These are phyloP conservation scores for Tiphia femorata DNA, from an alignment of 2,888 invertebrate genomes.

Conservation along the genomic window DNA sequence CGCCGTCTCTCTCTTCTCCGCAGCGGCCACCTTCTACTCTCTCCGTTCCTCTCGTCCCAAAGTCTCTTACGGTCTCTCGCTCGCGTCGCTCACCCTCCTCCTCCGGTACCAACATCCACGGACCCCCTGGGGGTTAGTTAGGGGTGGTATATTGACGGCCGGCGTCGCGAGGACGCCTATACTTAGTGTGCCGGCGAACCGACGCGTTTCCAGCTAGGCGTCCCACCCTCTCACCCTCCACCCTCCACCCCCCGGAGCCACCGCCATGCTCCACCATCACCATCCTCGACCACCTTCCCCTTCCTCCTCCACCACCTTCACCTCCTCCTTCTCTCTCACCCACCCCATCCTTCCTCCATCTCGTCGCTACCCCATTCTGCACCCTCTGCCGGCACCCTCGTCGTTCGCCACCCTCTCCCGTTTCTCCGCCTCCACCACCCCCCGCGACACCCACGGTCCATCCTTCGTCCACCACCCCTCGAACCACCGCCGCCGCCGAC, in stretches of 20 bases:
- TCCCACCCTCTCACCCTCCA: constrained; percentile 34
- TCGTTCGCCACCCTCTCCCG: constrained; percentile 14
- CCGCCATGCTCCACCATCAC: constrained; percentile 28
- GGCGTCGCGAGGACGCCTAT: constrained; percentile 69
- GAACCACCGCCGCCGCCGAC: constrained; percentile 16
- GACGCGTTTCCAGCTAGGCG: constrained; percentile 61
- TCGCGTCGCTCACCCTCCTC: constrained; percentile 35
- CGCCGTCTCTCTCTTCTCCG: no score
- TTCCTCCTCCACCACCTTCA: constrained; percentile 24
- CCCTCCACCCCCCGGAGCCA: constrained; percentile 5
- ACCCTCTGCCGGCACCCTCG: constrained; percentile 40
- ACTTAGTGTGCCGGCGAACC: constrained; percentile 67
- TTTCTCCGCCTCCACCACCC: no score
- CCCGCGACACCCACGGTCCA: constrained; percentile 33
- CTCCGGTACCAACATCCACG: constrained; percentile 47
- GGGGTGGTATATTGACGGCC: constrained; percentile 69
- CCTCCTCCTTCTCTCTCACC: constrained; percentile 10
- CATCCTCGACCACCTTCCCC: constrained; percentile 36
- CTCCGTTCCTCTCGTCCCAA: constrained; percentile 21
- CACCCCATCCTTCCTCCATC: constrained; percentile 14
- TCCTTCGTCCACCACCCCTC: constrained; percentile 41
- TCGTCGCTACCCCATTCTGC: constrained; percentile 37
- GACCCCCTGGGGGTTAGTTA: constrained; percentile 63
- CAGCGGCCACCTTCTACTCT: constrained; percentile 28
- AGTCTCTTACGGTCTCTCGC: constrained; percentile 36